These are phyloP conservation scores for Syngnathus scovelli DNA, from an alignment of 2,113 vertebrate species.

Conservation along the genomic window DNA sequence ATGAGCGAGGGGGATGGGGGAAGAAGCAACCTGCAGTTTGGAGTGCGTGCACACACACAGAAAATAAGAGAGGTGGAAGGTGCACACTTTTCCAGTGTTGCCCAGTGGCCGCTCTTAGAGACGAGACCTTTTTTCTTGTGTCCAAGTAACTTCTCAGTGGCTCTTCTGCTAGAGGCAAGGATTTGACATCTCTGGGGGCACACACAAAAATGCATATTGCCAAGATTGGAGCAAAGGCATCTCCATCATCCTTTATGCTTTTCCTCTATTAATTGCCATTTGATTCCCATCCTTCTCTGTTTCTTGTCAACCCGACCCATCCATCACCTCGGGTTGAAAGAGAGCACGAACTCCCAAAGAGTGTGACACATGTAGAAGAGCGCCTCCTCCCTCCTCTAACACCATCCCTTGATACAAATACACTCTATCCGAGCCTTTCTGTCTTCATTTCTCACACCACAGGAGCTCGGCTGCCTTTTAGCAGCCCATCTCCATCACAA, in stretches of 20 bases:
- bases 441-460: conserved; percentile 47
- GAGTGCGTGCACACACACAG: conserved; percentile 17
- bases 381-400: conserved; percentile 11
- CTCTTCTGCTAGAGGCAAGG: conserved; percentile 33
- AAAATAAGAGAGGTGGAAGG: conserved; percentile 5
- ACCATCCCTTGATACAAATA: conserved; percentile 5
- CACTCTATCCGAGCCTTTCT: conserved; percentile 22
- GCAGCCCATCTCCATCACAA: conserved; percentile 57
- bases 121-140: conserved; percentile 30
- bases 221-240: not conserved
- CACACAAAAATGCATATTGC: no score
- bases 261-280: conserved; percentile 10
- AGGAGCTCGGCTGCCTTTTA: conserved; percentile 41
- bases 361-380: conserved; percentile 34
- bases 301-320: conserved; percentile 20
- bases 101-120: conserved; percentile 35
- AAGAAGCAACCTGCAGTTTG: conserved; percentile 52
- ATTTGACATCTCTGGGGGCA: not conserved
- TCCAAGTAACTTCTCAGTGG: conserved; percentile 41
- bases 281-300: conserved; percentile 1
- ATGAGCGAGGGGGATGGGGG: conserved; percentile 60
- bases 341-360: conserved; percentile 24
- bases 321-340: conserved; percentile 24
- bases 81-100: conserved; percentile 30
- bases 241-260: conserved; percentile 4